These are phyloP conservation scores for Arnoldichthys spilopterus DNA, from an alignment of 2,797 vertebrate genomes.

Conservation along the genomic window DNA sequence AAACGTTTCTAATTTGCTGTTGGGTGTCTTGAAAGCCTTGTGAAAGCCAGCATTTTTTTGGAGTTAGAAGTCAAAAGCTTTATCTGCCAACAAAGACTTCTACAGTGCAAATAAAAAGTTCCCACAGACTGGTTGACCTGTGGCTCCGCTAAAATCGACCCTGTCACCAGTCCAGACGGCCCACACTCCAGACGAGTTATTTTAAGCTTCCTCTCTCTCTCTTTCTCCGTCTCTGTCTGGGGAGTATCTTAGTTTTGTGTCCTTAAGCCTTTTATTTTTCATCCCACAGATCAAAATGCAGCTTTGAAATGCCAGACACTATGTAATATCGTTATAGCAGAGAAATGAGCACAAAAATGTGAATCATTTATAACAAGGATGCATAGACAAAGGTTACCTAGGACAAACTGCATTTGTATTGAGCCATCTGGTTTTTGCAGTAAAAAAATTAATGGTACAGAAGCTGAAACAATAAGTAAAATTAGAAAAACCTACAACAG, in stretches of 20 bases:
- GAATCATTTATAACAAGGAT: slow-evolving; percentile 18
- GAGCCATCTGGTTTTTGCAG: slow-evolving; percentile 5
- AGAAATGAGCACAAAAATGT: slow-evolving; percentile 21
- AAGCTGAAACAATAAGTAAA: slow-evolving; percentile 1
- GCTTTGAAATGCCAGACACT: slow-evolving; percentile 1
- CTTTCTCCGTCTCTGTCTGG: slow-evolving; percentile 6
- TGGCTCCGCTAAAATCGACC: slow-evolving; percentile 16
- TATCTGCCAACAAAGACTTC: neutral
- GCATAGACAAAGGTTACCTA: slow-evolving; percentile 3
- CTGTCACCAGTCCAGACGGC: slow-evolving; percentile 32
- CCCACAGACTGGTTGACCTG: slow-evolving; percentile 20
- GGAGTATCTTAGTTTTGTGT: neutral
- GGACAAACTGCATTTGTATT: slow-evolving; percentile 3
- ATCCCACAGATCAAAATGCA: slow-evolving; percentile 12
- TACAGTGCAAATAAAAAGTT: slow-evolving; percentile 2
- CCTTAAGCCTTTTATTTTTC: slow-evolving; percentile 10
- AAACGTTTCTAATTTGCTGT: neutral
- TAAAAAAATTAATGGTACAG: slow-evolving; percentile 14
- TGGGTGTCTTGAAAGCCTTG: neutral
- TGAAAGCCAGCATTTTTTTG: neutral
- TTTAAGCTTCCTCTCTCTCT: slow-evolving; percentile 9
- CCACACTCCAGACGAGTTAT: slow-evolving; percentile 25
- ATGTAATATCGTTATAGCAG: neutral
- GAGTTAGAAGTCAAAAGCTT: neutral
- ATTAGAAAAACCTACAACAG: neutral